Evolutionary conservation across 2,113 vertebrate species (phyloP).

Genomic region (Chrysochloris asiatica): DNA sequence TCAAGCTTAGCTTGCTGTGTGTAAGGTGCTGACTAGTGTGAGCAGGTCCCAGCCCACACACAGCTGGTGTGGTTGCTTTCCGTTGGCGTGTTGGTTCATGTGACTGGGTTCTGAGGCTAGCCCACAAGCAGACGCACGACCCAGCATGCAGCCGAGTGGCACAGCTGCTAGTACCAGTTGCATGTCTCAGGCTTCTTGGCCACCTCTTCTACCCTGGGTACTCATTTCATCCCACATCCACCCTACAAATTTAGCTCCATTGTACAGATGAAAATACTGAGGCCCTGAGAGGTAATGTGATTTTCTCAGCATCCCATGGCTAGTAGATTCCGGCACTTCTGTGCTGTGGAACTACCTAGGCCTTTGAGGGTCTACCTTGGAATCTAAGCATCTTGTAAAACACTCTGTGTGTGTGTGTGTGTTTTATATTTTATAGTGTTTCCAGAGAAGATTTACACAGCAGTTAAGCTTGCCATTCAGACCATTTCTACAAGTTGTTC

Average conservation of each 20-base stretch:
- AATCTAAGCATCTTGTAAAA: not conserved
- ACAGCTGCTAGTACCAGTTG: not conserved
- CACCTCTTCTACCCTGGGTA: not conserved
- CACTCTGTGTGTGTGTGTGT: no score
- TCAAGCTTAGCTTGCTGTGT: not conserved
- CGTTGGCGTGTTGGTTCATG: not conserved
- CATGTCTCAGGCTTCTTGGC: not conserved
- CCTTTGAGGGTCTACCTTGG: no score
- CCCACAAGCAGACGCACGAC: not conserved
- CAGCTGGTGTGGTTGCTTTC: not conserved
- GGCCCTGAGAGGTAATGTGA: not conserved
- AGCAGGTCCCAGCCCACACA: not conserved
- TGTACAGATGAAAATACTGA: not conserved
- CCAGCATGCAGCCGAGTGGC: accelerated
- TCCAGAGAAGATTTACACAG: not conserved
- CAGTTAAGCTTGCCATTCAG: not conserved
- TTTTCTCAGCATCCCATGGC: not conserved
- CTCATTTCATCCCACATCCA: not conserved
- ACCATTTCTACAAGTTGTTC: not conserved
- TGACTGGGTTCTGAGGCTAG: not conserved
- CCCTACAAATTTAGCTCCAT: not conserved
- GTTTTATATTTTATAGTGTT: not conserved
- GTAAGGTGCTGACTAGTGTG: not conserved
- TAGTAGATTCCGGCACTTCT: not conserved
- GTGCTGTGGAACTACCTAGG: no score